phyloP scores from a whole-genome alignment of 2,888 invertebrate species.

The Ophraella communa region DNA sequence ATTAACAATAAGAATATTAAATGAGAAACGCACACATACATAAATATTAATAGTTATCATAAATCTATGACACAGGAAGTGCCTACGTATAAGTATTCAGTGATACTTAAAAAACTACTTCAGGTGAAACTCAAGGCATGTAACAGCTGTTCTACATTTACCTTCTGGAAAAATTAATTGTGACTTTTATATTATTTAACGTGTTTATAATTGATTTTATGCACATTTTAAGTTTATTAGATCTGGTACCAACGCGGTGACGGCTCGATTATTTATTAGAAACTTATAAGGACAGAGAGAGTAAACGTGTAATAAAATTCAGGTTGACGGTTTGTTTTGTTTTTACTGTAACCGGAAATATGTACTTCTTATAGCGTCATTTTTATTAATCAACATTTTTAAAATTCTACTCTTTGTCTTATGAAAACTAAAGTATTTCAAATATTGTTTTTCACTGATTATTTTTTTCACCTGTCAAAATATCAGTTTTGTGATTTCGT shows the following conservation, averaged over 20 bases:
- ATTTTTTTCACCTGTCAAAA: too few species aligned
- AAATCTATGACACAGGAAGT: constrained; percentile 44
- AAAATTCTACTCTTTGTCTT: too few species aligned
- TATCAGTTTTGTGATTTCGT: too few species aligned
- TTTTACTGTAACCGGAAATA: not conserved
- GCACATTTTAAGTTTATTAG: constrained; percentile 23
- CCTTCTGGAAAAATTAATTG: constrained; percentile 37
- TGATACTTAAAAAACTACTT: constrained; percentile 39
- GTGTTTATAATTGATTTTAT: constrained; percentile 38
- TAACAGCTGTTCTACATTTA: constrained; percentile 34
- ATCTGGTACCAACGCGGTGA: constrained; percentile 3
- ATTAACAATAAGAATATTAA: constrained; percentile 18
- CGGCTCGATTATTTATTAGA: constrained; percentile 5
- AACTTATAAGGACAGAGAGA: not conserved
- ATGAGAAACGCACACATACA: constrained; percentile 8
- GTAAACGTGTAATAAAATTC: not conserved
- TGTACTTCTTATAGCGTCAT: not conserved
- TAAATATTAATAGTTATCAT: constrained; percentile 34
- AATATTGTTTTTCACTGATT: too few species aligned
- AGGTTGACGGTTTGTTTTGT: not conserved
- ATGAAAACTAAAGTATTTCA: too few species aligned
- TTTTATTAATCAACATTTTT: not conserved
- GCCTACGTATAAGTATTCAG: constrained; percentile 45
- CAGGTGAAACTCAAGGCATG: constrained; percentile 43
- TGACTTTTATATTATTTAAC: constrained; percentile 34